Percentiles rank a stretch among this genome's conserved stretches.
Conservation (phyloP, 2,797 vertebrate genomes). For the Amphiprion clarkii region DNA sequence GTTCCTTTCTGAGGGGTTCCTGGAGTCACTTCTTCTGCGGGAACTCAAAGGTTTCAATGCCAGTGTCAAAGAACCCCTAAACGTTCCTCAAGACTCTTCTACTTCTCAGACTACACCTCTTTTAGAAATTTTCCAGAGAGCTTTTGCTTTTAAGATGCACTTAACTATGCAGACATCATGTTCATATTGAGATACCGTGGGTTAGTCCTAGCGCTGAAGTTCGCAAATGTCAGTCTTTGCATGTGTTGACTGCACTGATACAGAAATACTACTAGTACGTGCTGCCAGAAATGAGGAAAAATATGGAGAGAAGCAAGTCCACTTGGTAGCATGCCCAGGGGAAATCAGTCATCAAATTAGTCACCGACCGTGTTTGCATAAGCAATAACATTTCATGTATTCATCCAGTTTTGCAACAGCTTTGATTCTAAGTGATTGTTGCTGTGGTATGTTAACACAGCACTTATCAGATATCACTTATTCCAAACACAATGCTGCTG, state of each 20-base stretch:
- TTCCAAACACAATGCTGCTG: slow-evolving; percentile 14
- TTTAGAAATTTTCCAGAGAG: background rate
- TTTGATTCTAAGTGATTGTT: slow-evolving; percentile 12
- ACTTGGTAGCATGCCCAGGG: slow-evolving; percentile 3
- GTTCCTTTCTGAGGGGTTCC: no score
- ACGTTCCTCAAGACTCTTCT: no score
- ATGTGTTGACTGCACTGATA: background rate
- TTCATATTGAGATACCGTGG: background rate
- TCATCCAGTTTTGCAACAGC: slow-evolving; percentile 13
- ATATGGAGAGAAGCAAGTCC: slow-evolving; percentile 2
- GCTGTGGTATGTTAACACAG: slow-evolving; percentile 18
- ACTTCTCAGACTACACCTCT: no score
- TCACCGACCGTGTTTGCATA: slow-evolving; percentile 17
- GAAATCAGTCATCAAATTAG: slow-evolving; percentile 35
- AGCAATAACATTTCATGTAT: slow-evolving; percentile 9
- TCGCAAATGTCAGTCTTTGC: background rate
- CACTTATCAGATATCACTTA: slow-evolving; percentile 28
- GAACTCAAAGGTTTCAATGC: no score
- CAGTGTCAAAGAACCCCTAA: no score
- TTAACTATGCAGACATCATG: background rate
- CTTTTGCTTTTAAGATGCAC: background rate
- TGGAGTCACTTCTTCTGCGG: no score
- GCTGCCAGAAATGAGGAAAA: background rate
- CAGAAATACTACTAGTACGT: background rate
- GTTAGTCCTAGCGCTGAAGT: background rate